Base-by-base conservation (phyloP, 2,888 invertebrate genomes). In the Habroteleia sp. region DNA sequence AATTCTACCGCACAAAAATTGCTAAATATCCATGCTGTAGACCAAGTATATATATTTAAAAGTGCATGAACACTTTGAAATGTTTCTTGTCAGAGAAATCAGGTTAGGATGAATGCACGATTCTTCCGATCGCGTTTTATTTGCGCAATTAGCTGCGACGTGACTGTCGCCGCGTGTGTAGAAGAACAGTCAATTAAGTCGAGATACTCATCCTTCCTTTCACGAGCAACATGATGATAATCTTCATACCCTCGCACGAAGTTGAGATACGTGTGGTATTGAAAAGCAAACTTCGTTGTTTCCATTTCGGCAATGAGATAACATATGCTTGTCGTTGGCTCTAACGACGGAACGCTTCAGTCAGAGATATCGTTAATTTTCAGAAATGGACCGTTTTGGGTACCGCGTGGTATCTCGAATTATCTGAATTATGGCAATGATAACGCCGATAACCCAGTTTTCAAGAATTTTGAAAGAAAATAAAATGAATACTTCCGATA, bases 171-270 rank as follows among this genome's bases (percentile, higher is more conserved):
- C 63, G 29, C 63, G 42, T 60, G 17, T 17, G 54, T 60, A 42
- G 42, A 63, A 73, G 74, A 74, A 65, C 63, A 48, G 42, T 65
- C 65, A 74, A 74, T 76, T 73, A 73, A 65, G 58, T 13, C 48
- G 52, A 63, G 44, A 54, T 60, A 33, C 31, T 42, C 54, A 48
- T 63, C 74, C 69, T 65, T 76, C 62, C 58, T 62, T 52, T 62
- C 56, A 52, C 56, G 17, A 46, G 39, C 35, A 39, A 56, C 63
- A 46, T 20, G 48, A 25, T 41, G 54, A 56, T 50, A 56, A 65
- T 62, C 42, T 48, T 17, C 48, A 25, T 63, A 29, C 37, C 8
- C 33, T 16, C 17, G 14, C 14, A 10, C 13, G 10, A 17, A 17
- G 46, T 13, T 63, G 42, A 63, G 41, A 46, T 11, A 23, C 8